These are phyloP conservation scores for Lagenorhynchus albirostris DNA, from an alignment of 2,113 vertebrate species.

Conservation along the genomic window DNA sequence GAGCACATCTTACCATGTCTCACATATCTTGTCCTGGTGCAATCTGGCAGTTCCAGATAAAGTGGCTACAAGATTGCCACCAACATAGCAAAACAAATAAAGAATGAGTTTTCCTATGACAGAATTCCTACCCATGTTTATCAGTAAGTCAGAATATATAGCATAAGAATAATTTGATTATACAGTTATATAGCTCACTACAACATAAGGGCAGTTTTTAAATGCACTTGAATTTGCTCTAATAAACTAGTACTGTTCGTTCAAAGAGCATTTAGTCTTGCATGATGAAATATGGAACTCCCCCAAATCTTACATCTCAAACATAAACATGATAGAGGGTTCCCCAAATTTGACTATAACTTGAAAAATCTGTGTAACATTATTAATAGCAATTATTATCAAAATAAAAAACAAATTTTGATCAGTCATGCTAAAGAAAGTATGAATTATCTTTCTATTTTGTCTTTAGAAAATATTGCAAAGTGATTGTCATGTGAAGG, in stretches of 20 bases:
- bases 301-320: background rate
- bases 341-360: background rate
- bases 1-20: background rate
- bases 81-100: background rate
- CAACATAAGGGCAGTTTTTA: background rate
- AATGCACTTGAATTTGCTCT: background rate
- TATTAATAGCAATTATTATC: background rate
- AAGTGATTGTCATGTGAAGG: background rate
- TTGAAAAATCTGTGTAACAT: background rate
- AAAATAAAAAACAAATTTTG: conserved; percentile 27
- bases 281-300: background rate
- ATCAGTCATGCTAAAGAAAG: background rate
- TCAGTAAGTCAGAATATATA: background rate
- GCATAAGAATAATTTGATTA: background rate
- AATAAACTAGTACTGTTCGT: background rate
- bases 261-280: background rate
- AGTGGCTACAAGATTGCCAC: background rate
- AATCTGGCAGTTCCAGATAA: background rate
- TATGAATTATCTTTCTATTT: background rate
- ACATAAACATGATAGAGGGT: background rate
- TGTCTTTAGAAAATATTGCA: background rate
- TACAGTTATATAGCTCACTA: background rate
- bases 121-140: background rate
- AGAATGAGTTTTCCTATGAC: background rate
- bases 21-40: background rate